These are phyloP conservation scores for Nixonia krombeini DNA, from an alignment of 1,140 invertebrate species.

Conservation along the genomic window DNA sequence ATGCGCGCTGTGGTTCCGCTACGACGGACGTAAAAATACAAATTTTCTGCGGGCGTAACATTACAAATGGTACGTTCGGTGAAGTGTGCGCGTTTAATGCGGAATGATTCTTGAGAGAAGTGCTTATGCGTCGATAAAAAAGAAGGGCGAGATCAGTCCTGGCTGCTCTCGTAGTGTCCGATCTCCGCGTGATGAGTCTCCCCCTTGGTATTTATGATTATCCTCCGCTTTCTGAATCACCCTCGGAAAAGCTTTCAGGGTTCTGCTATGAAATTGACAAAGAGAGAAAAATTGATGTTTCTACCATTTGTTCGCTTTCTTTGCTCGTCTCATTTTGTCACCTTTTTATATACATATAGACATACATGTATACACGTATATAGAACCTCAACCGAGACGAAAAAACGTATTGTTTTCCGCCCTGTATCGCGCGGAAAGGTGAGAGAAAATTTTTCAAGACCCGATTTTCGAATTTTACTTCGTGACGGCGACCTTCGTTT, in stretches of 20 bases:
- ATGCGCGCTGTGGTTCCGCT: conserved; percentile 20
- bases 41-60: conserved; percentile 39
- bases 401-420: neutral
- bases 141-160: conserved; percentile 27
- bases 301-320: conserved; percentile 13
- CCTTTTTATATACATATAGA: conserved; percentile 33
- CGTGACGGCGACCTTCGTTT: too few species aligned
- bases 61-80: conserved; percentile 26
- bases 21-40: conserved; percentile 52
- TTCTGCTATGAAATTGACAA: conserved; percentile 34
- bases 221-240: conserved; percentile 22
- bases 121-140: conserved; percentile 55
- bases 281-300: conserved; percentile 27
- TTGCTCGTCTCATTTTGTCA: conserved; percentile 23
- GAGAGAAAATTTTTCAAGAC: too few species aligned
- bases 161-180: conserved; percentile 12
- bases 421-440: too few species aligned
- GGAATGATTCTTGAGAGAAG: conserved; percentile 46
- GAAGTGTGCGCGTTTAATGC: conserved; percentile 54
- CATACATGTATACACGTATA: too few species aligned
- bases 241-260: conserved; percentile 34
- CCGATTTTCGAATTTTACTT: too few species aligned
- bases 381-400: conserved; percentile 7
- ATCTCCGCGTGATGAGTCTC: conserved; percentile 37
- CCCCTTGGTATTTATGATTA: conserved; percentile 52